Conservation (phyloP, 2,888 invertebrate species). For the Heliconius cydno region DNA sequence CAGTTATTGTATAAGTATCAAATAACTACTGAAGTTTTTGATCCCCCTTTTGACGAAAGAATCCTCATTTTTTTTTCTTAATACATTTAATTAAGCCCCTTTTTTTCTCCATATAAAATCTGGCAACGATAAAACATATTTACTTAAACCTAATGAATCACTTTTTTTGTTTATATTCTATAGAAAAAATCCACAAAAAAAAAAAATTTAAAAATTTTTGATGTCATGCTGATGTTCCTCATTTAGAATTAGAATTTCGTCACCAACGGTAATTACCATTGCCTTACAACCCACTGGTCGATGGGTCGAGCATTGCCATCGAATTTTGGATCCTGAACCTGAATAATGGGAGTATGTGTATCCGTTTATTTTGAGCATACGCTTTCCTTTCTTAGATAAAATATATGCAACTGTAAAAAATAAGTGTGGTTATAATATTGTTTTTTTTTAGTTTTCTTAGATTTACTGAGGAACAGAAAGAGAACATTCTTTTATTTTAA, state of each 20-base stretch:
- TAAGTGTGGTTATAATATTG: background rate
- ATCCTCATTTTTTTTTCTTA: too few relatives aligned
- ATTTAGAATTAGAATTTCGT: conserved; percentile 40
- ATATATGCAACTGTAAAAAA: conserved; percentile 48
- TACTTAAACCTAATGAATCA: background rate
- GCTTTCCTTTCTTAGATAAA: conserved; percentile 50
- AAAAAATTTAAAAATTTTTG: background rate
- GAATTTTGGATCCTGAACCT: conserved; percentile 45
- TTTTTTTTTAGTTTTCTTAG: background rate
- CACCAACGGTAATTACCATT: conserved; percentile 41
- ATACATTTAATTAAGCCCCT: too few relatives aligned
- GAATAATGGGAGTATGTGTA: conserved; percentile 54
- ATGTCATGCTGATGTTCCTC: conserved; percentile 37
- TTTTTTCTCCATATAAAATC: too few relatives aligned
- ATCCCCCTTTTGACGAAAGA: too few relatives aligned
- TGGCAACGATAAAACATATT: too few relatives aligned
- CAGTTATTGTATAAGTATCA: too few relatives aligned
- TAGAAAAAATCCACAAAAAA: background rate
- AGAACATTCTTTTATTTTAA: too few relatives aligned
- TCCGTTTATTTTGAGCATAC: conserved; percentile 52
- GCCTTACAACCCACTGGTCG: conserved; percentile 46
- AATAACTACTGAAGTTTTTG: too few relatives aligned
- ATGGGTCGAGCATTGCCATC: conserved; percentile 67
- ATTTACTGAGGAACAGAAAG: too few relatives aligned
- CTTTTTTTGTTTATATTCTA: background rate